Conservation (phyloP, 2,113 vertebrate genomes). For the Atlantisia rogersi region DNA sequence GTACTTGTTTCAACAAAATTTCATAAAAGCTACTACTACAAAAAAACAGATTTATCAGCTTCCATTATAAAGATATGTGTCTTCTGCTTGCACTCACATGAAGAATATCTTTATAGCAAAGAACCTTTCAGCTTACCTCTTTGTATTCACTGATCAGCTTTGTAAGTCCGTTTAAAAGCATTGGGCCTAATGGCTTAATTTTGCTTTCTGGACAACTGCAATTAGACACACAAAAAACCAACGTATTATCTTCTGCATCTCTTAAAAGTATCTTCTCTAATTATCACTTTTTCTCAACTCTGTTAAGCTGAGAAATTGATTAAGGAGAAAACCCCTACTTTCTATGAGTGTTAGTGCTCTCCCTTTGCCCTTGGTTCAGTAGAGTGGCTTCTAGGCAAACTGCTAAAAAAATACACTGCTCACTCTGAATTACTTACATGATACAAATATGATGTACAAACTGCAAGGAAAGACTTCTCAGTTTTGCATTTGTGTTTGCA, state of each 20-base stretch:
- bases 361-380: not conserved
- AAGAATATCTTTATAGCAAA: not conserved
- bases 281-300: not conserved
- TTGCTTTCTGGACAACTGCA: constrained; percentile 94
- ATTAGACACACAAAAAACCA: constrained; percentile 28
- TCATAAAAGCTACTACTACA: not conserved
- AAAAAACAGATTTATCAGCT: not conserved
- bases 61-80: not conserved
- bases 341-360: not conserved
- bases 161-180: constrained; percentile 98
- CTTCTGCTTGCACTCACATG: not conserved
- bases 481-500: constrained; percentile 94
- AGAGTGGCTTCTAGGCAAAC: not conserved
- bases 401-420: not conserved
- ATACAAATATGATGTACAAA: constrained; percentile 98
- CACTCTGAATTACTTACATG: constrained; percentile 83
- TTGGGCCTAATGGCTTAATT: constrained; percentile 94
- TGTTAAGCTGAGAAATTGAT: not conserved
- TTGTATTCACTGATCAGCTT: constrained; percentile 99
- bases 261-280: not conserved
- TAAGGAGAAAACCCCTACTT: not conserved
- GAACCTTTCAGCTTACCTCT: constrained; percentile 83
- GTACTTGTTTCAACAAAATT: not conserved
- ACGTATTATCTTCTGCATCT: not conserved
- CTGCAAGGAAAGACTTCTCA: constrained; percentile 92